Evolutionary conservation across 2,797 vertebrate genomes (phyloP).

Genomic region (Eulemur coronatus): DNA sequence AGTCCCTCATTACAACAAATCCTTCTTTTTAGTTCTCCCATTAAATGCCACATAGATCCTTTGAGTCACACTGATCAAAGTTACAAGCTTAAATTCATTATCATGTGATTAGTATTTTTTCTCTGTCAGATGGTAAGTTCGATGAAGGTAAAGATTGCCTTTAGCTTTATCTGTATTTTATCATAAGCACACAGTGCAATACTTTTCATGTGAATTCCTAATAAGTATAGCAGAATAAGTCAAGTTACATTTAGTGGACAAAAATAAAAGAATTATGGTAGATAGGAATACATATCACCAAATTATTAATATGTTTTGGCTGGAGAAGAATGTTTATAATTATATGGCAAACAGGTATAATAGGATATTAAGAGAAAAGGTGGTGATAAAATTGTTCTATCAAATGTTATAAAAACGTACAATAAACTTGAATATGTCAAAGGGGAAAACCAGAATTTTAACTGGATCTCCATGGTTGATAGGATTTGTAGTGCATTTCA

Average conservation of each 20-base stretch:
- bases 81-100: too few relatives aligned
- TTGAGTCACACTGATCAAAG: too few relatives aligned
- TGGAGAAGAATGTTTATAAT: background rate
- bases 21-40: too few relatives aligned
- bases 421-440: background rate
- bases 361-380: background rate
- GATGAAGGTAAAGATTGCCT: too few relatives aligned
- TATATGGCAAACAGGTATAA: background rate
- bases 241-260: background rate
- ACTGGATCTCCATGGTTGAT: background rate
- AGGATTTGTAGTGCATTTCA: background rate
- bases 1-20: too few relatives aligned
- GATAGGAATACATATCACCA: background rate
- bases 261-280: background rate
- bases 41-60: too few relatives aligned
- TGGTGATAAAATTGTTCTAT: background rate
- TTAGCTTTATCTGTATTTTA: background rate
- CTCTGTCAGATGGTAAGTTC: too few relatives aligned
- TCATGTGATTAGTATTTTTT: too few relatives aligned
- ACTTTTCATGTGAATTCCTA: background rate
- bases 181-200: background rate
- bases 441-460: background rate
- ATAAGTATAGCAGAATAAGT: background rate
- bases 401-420: background rate
- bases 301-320: background rate